These are phyloP conservation scores for Exocentrus adspersus DNA, from an alignment of 2,888 invertebrate genomes.

Conservation along the genomic window DNA sequence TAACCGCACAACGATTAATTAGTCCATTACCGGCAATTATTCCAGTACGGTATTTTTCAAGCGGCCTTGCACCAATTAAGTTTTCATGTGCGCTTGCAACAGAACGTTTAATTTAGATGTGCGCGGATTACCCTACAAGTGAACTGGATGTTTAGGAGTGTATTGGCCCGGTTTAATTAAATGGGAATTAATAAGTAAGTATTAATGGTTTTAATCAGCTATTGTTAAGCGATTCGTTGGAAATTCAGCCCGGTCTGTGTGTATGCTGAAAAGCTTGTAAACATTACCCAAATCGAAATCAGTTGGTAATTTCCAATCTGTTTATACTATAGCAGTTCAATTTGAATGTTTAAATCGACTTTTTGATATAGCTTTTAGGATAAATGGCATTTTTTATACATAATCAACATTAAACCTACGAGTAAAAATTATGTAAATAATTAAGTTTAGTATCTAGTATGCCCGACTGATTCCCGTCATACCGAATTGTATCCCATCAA, in stretches of 20 bases:
- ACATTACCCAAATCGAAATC: background rate
- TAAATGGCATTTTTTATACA: too few species aligned
- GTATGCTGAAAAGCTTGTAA: background rate
- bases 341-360: background rate
- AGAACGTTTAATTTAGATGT: conserved; percentile 10
- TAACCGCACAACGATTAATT: conserved; percentile 24
- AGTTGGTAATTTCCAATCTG: background rate
- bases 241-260: background rate
- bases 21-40: conserved; percentile 27
- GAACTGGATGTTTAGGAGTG: conserved; percentile 10
- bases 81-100: conserved; percentile 10
- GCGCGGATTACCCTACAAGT: conserved; percentile 9
- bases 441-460: too few species aligned
- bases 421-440: too few species aligned
- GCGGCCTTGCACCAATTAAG: conserved; percentile 21
- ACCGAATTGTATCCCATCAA: background rate
- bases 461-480: too few species aligned
- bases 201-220: conserved; percentile 4
- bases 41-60: conserved; percentile 3
- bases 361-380: too few species aligned
- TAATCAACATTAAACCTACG: too few species aligned
- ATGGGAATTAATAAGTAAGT: conserved; percentile 23
- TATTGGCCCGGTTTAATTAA: conserved; percentile 8
- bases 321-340: background rate
- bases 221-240: background rate